A percentile compares a stretch with the other conserved stretches of the same genome.
Evolutionary conservation across 2,797 vertebrate species (phyloP).

Genomic region (Cossypha dichroa): DNA sequence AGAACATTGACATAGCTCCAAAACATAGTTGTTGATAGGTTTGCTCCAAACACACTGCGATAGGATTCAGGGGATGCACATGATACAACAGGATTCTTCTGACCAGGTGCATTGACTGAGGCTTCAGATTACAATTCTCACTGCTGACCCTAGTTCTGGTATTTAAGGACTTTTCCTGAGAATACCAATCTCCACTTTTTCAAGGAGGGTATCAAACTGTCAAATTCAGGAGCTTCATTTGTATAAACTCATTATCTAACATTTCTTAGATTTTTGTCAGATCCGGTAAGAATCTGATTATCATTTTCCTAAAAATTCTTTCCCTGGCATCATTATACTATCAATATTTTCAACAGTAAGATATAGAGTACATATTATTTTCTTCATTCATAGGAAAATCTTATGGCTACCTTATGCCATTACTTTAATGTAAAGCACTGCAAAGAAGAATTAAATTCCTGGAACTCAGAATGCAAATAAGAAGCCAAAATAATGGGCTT

Average conservation of each 20-base stretch:
- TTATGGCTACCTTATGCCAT: neutral
- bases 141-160: neutral
- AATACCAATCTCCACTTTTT: neutral
- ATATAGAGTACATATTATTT: neutral
- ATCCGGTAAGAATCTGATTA: neutral
- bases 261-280: neutral
- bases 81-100: neutral
- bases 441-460: neutral
- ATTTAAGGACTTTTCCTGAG: neutral
- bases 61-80: neutral
- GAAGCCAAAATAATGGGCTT: neutral
- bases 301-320: neutral
- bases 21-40: neutral
- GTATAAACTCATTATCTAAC: neutral
- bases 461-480: neutral
- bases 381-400: neutral
- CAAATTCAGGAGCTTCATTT: neutral
- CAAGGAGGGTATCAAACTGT: neutral
- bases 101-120: neutral
- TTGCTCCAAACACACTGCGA: neutral
- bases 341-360: neutral
- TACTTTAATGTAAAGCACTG: neutral
- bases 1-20: neutral
- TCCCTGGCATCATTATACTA: neutral
- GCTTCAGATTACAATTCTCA: neutral